Evolutionary conservation across 1,140 invertebrate genomes (phyloP), one percentile per base, ranked within the genome.

Genomic region (Macrotrachela quadricornifera): DNA sequence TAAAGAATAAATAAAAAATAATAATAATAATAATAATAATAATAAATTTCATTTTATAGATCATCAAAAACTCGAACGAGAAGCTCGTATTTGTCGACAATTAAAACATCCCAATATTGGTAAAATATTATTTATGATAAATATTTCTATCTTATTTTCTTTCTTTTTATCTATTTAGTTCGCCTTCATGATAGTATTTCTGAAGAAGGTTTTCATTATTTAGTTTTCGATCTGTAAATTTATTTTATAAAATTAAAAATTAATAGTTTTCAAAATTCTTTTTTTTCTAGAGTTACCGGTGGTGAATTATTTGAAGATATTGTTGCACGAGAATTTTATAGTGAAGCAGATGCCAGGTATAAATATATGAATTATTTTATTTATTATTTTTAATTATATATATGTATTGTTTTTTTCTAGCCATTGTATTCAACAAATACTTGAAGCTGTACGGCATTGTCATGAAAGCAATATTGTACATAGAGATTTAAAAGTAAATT

Each of bases 291-390:
- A 70, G 94, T 99, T 54, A 99, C 94, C 59, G 94, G 94, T 58
- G 94, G 94, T 53, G 94, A 99, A 78, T 77, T 99, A 61, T 99
- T 99, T 74, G 94, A 99, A 78, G 94, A 99, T 73, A 99, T 99
- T 65, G 94, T 99, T 61, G 94, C 94, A 51, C 79, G 94, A 63
- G 94, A 99, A 77, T 99, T 97, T 75, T 99, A 99, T 76, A 95
- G 88, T 73, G 94, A 99, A 79, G 90, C 91, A 56, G 94, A 99
- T 75, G 94, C 94, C 58, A 95, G 88, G 73, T 74, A 30, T 30
- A 30, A 30, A 30, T 30, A 8, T 30, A 8, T 8, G 2, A 30
- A 30, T 30, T 30, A 30, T 30, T 62, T 51, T 15, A 14, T 42
- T 42, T 10, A 3, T 4, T 6, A 1, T 45, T 17, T 17, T 54